phyloP scores from a whole-genome alignment of 2,888 invertebrate genomes.

The Acleris holmiana region DNA sequence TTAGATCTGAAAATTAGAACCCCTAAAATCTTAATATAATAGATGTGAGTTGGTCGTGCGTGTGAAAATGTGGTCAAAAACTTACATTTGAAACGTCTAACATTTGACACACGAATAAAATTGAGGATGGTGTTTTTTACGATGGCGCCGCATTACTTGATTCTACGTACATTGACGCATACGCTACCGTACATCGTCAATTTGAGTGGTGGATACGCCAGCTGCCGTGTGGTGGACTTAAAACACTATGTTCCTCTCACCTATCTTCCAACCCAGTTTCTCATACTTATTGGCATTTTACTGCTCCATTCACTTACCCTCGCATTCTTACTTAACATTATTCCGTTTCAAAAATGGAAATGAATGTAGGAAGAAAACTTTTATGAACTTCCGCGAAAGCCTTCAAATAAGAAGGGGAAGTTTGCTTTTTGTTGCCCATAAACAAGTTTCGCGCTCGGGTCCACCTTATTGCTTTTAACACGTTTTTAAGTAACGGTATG shows the following conservation, averaged over 20 bases:
- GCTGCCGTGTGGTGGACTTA: no score
- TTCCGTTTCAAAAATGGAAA: slow-evolving; percentile 37
- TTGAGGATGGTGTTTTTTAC: no score
- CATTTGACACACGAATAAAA: no score
- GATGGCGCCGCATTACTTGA: no score
- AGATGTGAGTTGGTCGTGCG: no score
- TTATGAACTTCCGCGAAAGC: slow-evolving; percentile 29
- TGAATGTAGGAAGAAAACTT: slow-evolving; percentile 35
- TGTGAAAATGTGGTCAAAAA: no score
- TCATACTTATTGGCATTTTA: background rate
- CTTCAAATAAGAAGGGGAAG: slow-evolving; percentile 19
- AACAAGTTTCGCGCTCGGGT: slow-evolving; percentile 17
- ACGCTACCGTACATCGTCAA: no score
- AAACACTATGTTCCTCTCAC: background rate
- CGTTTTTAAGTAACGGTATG: background rate
- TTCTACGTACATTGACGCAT: no score
- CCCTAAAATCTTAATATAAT: no score
- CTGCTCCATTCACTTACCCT: slow-evolving; percentile 15
- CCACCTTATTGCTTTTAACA: slow-evolving; percentile 2
- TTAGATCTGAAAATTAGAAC: no score
- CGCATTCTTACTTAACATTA: slow-evolving; percentile 21
- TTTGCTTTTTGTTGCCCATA: slow-evolving; percentile 31
- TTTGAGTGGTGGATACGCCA: no score
- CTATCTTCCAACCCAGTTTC: background rate
- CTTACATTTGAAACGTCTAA: no score